Conservation (phyloP, 2,888 invertebrate species). For the Glyphotaelius pellucidus region DNA sequence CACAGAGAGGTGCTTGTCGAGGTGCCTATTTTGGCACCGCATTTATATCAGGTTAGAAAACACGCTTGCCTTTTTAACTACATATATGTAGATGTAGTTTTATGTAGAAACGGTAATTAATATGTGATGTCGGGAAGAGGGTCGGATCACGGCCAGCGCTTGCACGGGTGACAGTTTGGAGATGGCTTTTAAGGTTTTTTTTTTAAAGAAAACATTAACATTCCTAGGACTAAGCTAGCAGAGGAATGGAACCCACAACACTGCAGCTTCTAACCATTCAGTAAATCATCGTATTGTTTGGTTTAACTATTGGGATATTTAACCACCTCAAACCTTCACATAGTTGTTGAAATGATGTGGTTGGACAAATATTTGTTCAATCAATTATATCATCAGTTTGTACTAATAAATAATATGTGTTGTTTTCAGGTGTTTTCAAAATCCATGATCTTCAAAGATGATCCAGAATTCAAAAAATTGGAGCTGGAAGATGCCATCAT, state of each 20-base stretch:
- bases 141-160: background rate
- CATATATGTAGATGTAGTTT: background rate
- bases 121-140: background rate
- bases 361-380: too few relatives aligned
- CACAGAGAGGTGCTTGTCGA: conserved; percentile 72
- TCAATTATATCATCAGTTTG: background rate
- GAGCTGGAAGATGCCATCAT: conserved; percentile 75
- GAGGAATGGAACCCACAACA: too few relatives aligned
- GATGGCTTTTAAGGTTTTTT: background rate
- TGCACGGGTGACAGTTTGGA: background rate
- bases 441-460: conserved; percentile 76
- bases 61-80: conserved; percentile 23
- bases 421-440: conserved; percentile 76
- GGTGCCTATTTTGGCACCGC: conserved; percentile 74
- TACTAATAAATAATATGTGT: background rate
- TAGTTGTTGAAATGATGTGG: background rate
- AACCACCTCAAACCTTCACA: background rate
- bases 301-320: background rate
- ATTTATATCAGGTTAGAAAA: conserved; percentile 73
- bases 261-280: too few relatives aligned
- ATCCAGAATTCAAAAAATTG: conserved; percentile 71
- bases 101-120: background rate
- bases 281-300: too few relatives aligned
- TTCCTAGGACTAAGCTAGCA: too few relatives aligned
- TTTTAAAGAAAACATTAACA: too few relatives aligned